Evolutionary conservation across 2,797 vertebrate species (phyloP).

Genomic region (Sebastes vulpes): DNA sequence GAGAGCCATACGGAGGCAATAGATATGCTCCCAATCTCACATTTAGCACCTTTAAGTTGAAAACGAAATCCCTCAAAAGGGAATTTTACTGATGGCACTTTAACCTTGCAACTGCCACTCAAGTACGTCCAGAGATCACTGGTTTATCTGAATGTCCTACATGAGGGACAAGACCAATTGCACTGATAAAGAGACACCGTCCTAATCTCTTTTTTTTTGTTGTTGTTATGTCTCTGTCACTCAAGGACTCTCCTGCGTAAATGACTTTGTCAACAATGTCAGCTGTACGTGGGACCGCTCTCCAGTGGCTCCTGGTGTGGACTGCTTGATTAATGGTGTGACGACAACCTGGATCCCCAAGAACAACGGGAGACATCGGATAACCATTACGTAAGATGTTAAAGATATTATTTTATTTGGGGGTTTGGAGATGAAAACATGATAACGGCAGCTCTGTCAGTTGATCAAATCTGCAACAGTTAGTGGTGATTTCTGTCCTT

Average conservation of each 20-base stretch:
- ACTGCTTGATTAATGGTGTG: slow-evolving; percentile 54
- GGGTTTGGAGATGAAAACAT: background rate
- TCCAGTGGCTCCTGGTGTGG: background rate
- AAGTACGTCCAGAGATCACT: background rate
- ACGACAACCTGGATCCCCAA: fast-evolving
- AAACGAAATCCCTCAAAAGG: background rate
- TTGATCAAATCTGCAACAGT: too few species aligned
- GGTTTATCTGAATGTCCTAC: background rate
- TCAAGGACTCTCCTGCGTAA: slow-evolving; percentile 79
- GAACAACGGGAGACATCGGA: fast-evolving
- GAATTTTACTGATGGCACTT: background rate
- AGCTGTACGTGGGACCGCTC: slow-evolving; percentile 71
- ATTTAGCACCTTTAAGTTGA: background rate
- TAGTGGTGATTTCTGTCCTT: background rate
- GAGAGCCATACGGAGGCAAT: background rate
- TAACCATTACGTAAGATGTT: background rate
- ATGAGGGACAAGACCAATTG: background rate
- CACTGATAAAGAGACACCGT: background rate
- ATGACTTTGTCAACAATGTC: slow-evolving; percentile 73
- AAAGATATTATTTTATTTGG: fast-evolving
- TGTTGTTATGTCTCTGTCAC: background rate
- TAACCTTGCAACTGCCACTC: too few species aligned
- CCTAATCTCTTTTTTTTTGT: slow-evolving; percentile 6
- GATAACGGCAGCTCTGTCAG: background rate
- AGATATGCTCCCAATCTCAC: background rate